These are phyloP conservation scores for Sminthurides bifidus DNA, from an alignment of 1,140 invertebrate genomes.

Conservation along the genomic window DNA sequence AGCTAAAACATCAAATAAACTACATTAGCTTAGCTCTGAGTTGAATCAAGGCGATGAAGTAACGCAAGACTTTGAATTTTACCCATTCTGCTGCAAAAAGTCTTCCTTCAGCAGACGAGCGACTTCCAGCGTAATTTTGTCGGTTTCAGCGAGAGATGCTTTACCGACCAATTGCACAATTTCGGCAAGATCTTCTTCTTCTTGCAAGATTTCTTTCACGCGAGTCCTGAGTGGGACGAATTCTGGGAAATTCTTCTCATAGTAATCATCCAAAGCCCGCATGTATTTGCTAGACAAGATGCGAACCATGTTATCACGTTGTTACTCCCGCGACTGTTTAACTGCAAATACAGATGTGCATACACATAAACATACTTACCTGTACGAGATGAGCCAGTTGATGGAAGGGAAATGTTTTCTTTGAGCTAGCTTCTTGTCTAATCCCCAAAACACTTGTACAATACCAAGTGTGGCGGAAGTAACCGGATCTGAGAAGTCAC, in stretches of 20 bases:
- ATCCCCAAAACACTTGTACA: conserved; percentile 99
- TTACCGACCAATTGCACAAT: conserved; percentile 99
- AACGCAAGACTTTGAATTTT: conserved; percentile 25
- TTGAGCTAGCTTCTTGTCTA: conserved; percentile 98
- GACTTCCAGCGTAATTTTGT: conserved; percentile 98
- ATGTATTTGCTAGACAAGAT: conserved; percentile 81
- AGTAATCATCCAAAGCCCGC: conserved; percentile 95
- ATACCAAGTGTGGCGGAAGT: conserved; percentile 98
- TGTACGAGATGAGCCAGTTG: conserved; percentile 99
- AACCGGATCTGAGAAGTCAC: conserved; percentile 99
- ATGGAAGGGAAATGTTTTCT: conserved; percentile 99
- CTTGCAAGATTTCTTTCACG: conserved; percentile 94
- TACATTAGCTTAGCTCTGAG: conserved; percentile 1
- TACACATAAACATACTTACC: conserved; percentile 39
- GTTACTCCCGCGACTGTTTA: too few relatives aligned
- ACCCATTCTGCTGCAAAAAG: conserved; percentile 97
- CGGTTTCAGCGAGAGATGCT: conserved; percentile 93
- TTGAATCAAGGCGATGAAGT: neutral
- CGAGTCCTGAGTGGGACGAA: conserved; percentile 90
- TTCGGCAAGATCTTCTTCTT: conserved; percentile 99
- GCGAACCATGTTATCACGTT: conserved; percentile 4
- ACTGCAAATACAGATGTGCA: too few relatives aligned
- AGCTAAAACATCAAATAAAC: conserved; percentile 47
- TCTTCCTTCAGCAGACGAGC: conserved; percentile 98
- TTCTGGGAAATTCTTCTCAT: conserved; percentile 97